A percentile compares a stretch with the other conserved stretches of the same genome.
These are phyloP conservation scores for Semotilus atromaculatus DNA, from an alignment of 2,797 vertebrate genomes.

Conservation along the genomic window DNA sequence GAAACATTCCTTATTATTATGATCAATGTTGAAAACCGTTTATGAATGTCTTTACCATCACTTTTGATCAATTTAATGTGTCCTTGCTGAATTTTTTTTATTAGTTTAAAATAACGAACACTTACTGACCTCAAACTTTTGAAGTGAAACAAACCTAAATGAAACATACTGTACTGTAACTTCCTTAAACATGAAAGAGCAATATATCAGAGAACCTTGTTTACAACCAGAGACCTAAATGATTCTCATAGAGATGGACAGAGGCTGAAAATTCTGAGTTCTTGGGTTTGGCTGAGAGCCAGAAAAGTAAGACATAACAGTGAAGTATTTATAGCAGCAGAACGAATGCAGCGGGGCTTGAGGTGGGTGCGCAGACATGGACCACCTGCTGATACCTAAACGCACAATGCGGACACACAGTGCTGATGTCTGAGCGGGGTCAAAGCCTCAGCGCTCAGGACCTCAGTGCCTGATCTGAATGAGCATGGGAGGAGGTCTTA, in stretches of 20 bases:
- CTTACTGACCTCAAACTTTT: background rate
- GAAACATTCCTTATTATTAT: no score
- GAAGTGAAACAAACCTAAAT: background rate
- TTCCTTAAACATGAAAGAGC: conserved; percentile 1
- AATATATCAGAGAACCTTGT: background rate
- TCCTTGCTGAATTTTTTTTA: background rate
- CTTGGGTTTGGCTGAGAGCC: conserved; percentile 2
- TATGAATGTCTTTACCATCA: background rate
- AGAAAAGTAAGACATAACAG: conserved; percentile 19
- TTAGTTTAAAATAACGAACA: no score
- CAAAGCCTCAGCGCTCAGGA: conserved; percentile 12
- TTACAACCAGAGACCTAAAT: background rate
- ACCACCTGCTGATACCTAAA: conserved; percentile 22
- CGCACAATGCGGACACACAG: conserved; percentile 23
- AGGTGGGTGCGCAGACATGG: conserved; percentile 16
- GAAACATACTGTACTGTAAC: background rate
- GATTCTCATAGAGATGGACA: conserved; percentile 27
- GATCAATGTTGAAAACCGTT: background rate
- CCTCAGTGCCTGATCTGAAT: conserved; percentile 4
- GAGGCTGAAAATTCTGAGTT: conserved; percentile 36
- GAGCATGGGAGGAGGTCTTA: conserved; percentile 52
- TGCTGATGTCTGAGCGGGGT: conserved; percentile 21
- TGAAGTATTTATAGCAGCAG: conserved; percentile 45
- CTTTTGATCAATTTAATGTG: background rate
- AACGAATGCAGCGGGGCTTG: conserved; percentile 2